Conservation (phyloP, 2,113 vertebrate species). For the Peromyscus polionotus region DNA sequence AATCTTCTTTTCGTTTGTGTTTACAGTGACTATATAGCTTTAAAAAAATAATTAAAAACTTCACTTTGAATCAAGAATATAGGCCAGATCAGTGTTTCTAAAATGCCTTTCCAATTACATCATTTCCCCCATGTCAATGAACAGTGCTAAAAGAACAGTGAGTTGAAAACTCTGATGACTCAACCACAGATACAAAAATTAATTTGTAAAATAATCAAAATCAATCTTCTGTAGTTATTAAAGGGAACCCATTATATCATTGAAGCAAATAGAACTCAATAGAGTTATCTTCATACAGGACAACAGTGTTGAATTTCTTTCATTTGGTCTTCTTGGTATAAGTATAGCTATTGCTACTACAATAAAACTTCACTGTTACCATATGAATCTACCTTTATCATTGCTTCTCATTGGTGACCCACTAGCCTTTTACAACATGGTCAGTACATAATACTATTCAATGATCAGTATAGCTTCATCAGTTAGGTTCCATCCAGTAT, state of each 20-base stretch:
- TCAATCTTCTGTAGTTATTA: not conserved
- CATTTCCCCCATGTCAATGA: not conserved
- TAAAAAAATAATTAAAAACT: conserved; percentile 39
- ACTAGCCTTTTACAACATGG: not conserved
- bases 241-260: not conserved
- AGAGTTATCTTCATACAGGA: not conserved
- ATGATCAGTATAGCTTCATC: not conserved
- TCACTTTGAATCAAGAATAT: conserved; percentile 64
- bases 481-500: not conserved
- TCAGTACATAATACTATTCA: not conserved
- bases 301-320: not conserved
- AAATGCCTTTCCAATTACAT: conserved; percentile 51
- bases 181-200: conserved; percentile 19
- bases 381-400: not conserved
- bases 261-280: not conserved
- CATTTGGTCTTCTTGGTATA: not conserved
- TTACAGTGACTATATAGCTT: not conserved
- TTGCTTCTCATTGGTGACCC: not conserved
- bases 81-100: conserved; percentile 53
- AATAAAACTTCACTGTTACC: not conserved
- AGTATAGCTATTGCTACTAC: not conserved
- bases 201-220: conserved; percentile 33
- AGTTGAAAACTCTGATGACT: not conserved
- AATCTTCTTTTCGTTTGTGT: conserved; percentile 10
- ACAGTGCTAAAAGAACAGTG: not conserved